Base-by-base conservation (phyloP, 2,888 invertebrate genomes). In the Operophtera brumata region DNA sequence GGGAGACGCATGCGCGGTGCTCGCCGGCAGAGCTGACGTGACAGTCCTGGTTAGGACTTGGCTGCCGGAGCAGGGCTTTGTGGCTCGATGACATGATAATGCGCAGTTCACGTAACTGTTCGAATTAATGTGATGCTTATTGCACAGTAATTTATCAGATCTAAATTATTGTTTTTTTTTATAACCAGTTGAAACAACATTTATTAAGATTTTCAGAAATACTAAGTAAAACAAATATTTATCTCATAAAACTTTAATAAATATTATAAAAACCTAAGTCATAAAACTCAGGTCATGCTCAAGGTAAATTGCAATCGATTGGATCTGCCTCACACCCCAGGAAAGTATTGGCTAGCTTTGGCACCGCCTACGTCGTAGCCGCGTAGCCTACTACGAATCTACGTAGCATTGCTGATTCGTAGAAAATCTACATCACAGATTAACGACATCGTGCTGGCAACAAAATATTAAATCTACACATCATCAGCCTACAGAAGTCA, bases 1-100 rank as follows among this genome's bases (percentile, higher is more conserved):
- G 69, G 76, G 76, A 64, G 69, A 65, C 89, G 89, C 89, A 84
- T 87, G 90, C 89, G 88, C 82, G 67, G n/a, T 45, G 8, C 25
- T 35, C 41, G 67, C 85, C 45, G 78, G 82, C 84, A 82, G 78
- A 77, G 80, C 82, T 77, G 82, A 79, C 82, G 80, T 78, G 78
- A 78, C 83, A 88, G 85, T 88, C 84, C 87, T 80, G 64, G 58
- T 69, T 68, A 63, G 88, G 89, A 86, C 86, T 77, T 74, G 59
- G 71, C 36, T 45, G 59, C 59, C 49, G 65, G 76, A 75, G 78
- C 76, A 64, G 57, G 83, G 67, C 54, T 74, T 71, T 66, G 67
- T 60, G 47, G 49, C 44, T 55, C 47, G 51, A 54, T 25, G 13
- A 6, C 26, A 44, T 42, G 30, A 56, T 69, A 68, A 71, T 67